Base-by-base conservation (phyloP, 2,888 invertebrate genomes). In the Nysson spinosus region DNA sequence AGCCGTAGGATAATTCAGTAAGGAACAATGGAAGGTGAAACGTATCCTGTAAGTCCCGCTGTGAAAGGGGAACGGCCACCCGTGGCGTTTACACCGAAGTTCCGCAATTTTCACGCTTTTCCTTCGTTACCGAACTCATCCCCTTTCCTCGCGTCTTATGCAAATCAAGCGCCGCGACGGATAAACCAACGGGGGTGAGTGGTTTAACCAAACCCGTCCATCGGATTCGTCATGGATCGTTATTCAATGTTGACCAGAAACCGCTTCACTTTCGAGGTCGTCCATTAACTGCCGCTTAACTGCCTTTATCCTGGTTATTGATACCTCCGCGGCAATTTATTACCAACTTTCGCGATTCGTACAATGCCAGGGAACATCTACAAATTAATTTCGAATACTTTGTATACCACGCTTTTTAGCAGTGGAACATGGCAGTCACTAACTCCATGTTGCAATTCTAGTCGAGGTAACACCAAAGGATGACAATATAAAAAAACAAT, bases 141-240 rank as follows among this genome's bases (percentile, higher is more conserved):
- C 46, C 35, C 40, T 55, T 67, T 34, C 35, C 22, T 24, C 43
- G 39, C 43, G 46, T 51, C 47, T 74, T 55, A 65, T 72, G 75
- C 63, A 74, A 74, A 74, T 69, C 35, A 42, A 46, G 52, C 68
- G 61, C 34, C 51, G 56, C 60, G 57, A 55, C 49, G 75, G 37
- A 28, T 56, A 60, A 72, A 56, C 44, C 47, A 42, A 35, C 35
- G 55, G 40, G 19, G 46, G 40, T 57, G 32, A 49, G 32, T 49
- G 56, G 37, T 40, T 46, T 34, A 47, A 47, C 60, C 40, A 39
- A 39, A 43, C 54, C 55, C 57, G 73, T 74, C 76, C 77, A 65
- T 52, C 63, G 70, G 56, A 79, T 78, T 78, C 61, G 78, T 75
- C 75, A 77, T n/a, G 78, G 78, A 69, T 78, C 79, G 79, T 78